Percentiles rank a stretch among this genome's conserved stretches.
These are phyloP conservation scores for Fringilla coelebs DNA, from an alignment of 2,797 vertebrate species.

Conservation along the genomic window DNA sequence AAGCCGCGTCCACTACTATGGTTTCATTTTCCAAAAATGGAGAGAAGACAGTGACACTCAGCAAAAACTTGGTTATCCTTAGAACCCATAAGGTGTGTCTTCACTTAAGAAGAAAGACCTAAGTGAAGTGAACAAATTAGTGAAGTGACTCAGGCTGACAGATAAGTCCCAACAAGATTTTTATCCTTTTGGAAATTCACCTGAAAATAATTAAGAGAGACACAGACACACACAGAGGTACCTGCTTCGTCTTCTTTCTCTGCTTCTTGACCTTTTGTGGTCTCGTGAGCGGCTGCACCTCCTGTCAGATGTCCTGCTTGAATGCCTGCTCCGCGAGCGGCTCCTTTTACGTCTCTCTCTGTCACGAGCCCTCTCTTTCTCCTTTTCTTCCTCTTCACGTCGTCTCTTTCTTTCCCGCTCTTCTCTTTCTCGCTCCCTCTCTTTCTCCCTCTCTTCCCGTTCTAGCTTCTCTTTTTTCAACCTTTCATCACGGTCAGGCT, in stretches of 20 bases:
- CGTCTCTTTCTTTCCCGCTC: constrained; percentile 79
- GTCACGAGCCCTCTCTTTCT: constrained; percentile 78
- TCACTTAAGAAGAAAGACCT: background rate
- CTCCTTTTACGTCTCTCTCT: constrained; percentile 88
- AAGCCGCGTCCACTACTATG: background rate
- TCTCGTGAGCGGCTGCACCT: constrained; percentile 91
- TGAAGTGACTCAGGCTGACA: background rate
- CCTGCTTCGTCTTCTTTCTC: constrained; percentile 95
- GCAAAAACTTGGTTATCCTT: background rate
- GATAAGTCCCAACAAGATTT: background rate
- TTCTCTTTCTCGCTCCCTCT: constrained; percentile 79
- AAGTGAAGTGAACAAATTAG: background rate
- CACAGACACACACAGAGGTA: background rate
- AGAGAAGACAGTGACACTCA: background rate
- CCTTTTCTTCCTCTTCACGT: constrained; percentile 79
- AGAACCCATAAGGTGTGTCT: background rate
- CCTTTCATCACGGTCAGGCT: constrained; percentile 87
- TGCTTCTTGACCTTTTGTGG: constrained; percentile 92
- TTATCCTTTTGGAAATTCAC: background rate
- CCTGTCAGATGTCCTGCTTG: constrained; percentile 90
- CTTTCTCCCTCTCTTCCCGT: constrained; percentile 81
- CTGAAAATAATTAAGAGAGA: background rate
- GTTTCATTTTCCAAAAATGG: background rate
- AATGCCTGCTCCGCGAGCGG: constrained; percentile 91
- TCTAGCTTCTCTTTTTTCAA: constrained; percentile 87